Percentiles rank a stretch among this genome's conserved stretches.
Evolutionary conservation across 2,888 invertebrate genomes (phyloP).

Genomic region (Meloe dianella): DNA sequence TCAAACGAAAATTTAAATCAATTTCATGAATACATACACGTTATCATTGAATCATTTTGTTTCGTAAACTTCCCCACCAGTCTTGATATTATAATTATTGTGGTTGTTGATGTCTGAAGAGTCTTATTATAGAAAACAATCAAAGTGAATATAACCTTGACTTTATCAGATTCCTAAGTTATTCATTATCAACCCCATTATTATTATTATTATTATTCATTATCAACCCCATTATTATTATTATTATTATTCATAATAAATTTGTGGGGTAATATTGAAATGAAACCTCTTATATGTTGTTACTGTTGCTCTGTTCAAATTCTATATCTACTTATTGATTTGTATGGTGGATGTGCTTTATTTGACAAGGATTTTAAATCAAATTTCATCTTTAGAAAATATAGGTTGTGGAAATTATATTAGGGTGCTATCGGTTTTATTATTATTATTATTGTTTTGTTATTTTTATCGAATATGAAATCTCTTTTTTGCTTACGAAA

Average conservation of each 20-base stretch:
- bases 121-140: neutral
- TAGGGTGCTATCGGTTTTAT: neutral
- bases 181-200: neutral
- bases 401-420: neutral
- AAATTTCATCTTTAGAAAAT: neutral
- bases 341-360: neutral
- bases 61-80: neutral
- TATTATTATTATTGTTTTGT: neutral
- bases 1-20: neutral
- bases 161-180: neutral
- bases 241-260: neutral
- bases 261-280: neutral
- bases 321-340: conserved; percentile 4
- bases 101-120: neutral
- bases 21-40: too few species aligned
- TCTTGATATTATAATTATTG: neutral
- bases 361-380: neutral
- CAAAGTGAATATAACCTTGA: neutral
- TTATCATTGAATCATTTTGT: neutral
- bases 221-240: neutral
- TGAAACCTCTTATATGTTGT: neutral
- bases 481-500: too few species aligned
- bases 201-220: neutral
- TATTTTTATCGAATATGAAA: too few species aligned
- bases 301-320: conserved; percentile 1